Base-by-base conservation (phyloP, 2,888 invertebrate genomes). In the Megastigmus dorsalis region DNA sequence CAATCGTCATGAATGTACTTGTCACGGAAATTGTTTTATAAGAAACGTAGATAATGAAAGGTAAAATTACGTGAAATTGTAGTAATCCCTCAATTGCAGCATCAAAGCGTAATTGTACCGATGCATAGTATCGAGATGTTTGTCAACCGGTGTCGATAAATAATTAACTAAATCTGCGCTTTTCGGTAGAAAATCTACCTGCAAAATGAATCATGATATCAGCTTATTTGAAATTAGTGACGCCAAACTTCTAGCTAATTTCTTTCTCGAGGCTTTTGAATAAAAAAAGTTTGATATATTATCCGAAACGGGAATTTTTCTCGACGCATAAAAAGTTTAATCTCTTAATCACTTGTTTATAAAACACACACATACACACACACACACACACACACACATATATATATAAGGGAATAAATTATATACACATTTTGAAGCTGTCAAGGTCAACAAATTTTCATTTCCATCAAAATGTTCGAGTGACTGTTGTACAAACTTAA, bases 71-170 rank as follows among this genome's bases (percentile, higher is more conserved):
- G 90, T 92, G 83, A 93, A 92, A 87, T 93, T 93, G 82, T 90
- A 93, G 86, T 93, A 90, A 78, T 93, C 92, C 77, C 89, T 85
- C 71, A 93, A 89, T 82, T 92, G 90, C 76, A 91, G 83, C 10
- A 92, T 84, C 4, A 91, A 89, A 74, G 89, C 91, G 83, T 90
- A 92, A 84, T 93, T 93, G 81, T 92, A 90, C 79, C 92, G 91
- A 84, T 92, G 90, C 89, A 93, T 89, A 0, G 92, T 90, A 85
- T 93, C 93, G 28, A 91, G 88, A 81, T 91, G 89, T 36, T 89
- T 87, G 67, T 90, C 89, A 23, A 88, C 88, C 4, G 90, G 89
- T 54, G 88, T 88, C 18, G 88, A 88, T 50, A 92, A 84, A 80
- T 92, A 93, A 63, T 80, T 83, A 45, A 67, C 43, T 13, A 83